These are phyloP conservation scores for Benthosema pterotum DNA, from an alignment of 2,797 vertebrate genomes.

Conservation along the genomic window DNA sequence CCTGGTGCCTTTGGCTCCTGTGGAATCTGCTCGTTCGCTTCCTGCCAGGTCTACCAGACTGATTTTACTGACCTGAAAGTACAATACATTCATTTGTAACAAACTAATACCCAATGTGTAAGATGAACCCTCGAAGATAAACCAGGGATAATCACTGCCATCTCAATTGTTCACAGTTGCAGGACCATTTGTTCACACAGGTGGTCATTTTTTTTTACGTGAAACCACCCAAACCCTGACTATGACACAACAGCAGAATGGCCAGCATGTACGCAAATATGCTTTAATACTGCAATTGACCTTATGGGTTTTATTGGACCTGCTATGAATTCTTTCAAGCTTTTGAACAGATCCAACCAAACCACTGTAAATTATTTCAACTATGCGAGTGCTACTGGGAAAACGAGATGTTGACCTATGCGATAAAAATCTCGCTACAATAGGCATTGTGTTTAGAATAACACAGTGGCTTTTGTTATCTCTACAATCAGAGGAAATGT, in stretches of 20 bases:
- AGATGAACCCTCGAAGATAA: background rate
- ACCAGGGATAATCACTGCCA: background rate
- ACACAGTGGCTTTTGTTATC: constrained; percentile 72
- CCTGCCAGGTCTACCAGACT: constrained; percentile 97
- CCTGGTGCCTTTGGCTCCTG: constrained; percentile 95
- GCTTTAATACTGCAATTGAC: too few relatives aligned
- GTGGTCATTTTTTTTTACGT: too few relatives aligned
- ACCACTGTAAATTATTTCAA: constrained; percentile 20
- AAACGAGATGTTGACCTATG: constrained; percentile 42
- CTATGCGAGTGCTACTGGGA: constrained; percentile 21
- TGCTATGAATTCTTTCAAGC: too few relatives aligned
- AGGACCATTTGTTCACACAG: too few relatives aligned
- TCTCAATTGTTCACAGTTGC: background rate
- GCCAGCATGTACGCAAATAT: too few relatives aligned
- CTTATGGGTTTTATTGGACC: too few relatives aligned
- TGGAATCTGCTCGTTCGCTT: constrained; percentile 96
- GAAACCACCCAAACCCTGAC: too few relatives aligned
- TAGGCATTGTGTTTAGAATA: constrained; percentile 60
- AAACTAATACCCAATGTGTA: constrained; percentile 23
- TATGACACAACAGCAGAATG: too few relatives aligned
- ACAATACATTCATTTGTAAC: constrained; percentile 35
- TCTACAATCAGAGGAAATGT: constrained; percentile 54
- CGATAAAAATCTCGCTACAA: constrained; percentile 60
- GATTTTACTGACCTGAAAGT: constrained; percentile 95
- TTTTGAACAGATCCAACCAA: background rate